phyloP scores from a whole-genome alignment of 2,888 invertebrate genomes.

The Cordylochernes scorpioides region DNA sequence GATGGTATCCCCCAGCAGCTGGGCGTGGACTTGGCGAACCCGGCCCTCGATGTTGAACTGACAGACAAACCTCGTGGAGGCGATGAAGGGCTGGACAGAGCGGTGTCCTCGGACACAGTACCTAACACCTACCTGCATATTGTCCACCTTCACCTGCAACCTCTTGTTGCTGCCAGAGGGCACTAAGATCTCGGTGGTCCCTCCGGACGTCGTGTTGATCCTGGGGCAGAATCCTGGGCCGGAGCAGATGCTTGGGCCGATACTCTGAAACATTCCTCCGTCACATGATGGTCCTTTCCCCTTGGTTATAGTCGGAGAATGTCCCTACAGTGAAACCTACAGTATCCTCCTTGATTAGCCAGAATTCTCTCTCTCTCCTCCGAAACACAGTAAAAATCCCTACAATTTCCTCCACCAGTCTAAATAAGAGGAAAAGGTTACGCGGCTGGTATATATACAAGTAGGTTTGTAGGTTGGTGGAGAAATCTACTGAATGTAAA shows the following conservation, averaged over 20 bases:
- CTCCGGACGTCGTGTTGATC: constrained; percentile 54
- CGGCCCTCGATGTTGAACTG: constrained; percentile 86
- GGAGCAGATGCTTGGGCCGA: constrained; percentile 72
- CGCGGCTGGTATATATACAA: too few relatives aligned
- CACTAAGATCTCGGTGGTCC: constrained; percentile 45
- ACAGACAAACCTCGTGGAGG: constrained; percentile 74
- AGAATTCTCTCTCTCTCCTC: too few relatives aligned
- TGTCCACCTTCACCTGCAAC: constrained; percentile 73
- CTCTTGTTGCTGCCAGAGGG: constrained; percentile 68
- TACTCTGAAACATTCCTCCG: too few relatives aligned
- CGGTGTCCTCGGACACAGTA: background rate
- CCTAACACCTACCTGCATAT: constrained; percentile 36
- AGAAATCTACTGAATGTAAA: too few relatives aligned
- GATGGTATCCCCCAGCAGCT: constrained; percentile 66
- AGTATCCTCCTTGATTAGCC: too few relatives aligned
- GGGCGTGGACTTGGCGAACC: constrained; percentile 67
- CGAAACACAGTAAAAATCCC: too few relatives aligned
- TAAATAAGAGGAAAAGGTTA: too few relatives aligned
- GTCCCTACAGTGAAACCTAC: too few relatives aligned
- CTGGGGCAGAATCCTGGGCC: constrained; percentile 84
- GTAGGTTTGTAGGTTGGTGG: too few relatives aligned
- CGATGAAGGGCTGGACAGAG: constrained; percentile 43
- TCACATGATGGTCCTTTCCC: too few relatives aligned
- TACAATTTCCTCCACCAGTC: too few relatives aligned
- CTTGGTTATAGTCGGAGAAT: too few relatives aligned